A percentile compares a stretch with the other conserved stretches of the same genome.
phyloP scores from a whole-genome alignment of 2,113 vertebrate species.

The Hippocampus barbouri region DNA sequence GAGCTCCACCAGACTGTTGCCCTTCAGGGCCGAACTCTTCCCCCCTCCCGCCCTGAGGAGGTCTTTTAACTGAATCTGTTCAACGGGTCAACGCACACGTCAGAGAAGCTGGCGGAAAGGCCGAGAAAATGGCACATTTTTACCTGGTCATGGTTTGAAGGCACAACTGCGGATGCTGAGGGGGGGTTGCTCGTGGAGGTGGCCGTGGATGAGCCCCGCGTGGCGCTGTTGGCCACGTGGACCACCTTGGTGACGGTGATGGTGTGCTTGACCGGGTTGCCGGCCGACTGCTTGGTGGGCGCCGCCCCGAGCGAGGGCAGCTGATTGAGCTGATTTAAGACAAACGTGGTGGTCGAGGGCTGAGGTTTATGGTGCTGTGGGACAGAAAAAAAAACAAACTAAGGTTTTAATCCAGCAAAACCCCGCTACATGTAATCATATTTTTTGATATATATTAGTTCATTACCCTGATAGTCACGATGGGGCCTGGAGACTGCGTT shows the following conservation, averaged over 20 bases:
- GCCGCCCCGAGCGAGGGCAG: conserved; percentile 88
- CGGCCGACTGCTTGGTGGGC: conserved; percentile 86
- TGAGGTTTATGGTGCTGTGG: conserved; percentile 80
- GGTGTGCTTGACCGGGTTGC: conserved; percentile 85
- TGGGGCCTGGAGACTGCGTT: conserved; percentile 75
- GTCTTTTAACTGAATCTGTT: conserved; percentile 83
- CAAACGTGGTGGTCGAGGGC: conserved; percentile 96
- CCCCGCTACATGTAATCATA: neutral
- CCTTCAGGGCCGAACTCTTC: conserved; percentile 71
- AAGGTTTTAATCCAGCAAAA: neutral
- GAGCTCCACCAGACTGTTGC: conserved; percentile 93
- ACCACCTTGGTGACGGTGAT: conserved; percentile 95
- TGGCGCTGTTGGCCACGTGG: conserved; percentile 74
- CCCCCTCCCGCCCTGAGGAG: conserved; percentile 83
- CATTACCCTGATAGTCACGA: conserved; percentile 86
- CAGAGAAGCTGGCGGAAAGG: too few species aligned
- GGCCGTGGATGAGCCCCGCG: conserved; percentile 71
- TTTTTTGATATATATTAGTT: too few species aligned
- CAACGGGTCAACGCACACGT: neutral
- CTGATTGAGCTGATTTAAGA: conserved; percentile 98
- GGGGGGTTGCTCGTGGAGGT: conserved; percentile 65
- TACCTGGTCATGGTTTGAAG: conserved; percentile 86
- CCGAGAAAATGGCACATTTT: neutral
- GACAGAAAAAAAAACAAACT: conserved; percentile 23
- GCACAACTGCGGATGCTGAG: conserved; percentile 73